phyloP scores from a whole-genome alignment of 1,140 invertebrate genomes.

The Tetramorium simillimum region DNA sequence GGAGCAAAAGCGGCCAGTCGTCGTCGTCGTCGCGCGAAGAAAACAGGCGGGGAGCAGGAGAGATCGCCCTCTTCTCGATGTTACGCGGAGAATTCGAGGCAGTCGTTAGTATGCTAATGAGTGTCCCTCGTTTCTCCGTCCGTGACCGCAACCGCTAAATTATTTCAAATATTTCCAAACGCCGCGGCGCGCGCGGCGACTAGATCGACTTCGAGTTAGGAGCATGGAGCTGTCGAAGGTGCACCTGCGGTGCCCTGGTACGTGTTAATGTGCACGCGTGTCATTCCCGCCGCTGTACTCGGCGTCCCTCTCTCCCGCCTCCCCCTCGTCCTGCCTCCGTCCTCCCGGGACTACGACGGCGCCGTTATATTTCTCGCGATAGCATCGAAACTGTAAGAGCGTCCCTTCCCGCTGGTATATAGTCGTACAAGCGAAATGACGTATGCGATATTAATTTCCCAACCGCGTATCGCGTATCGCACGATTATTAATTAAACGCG shows the following conservation, averaged over 20 bases:
- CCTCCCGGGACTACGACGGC: conserved; percentile 60
- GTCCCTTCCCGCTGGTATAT: conserved; percentile 36
- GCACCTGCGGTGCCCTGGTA: not conserved
- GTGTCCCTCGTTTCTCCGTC: conserved; percentile 68
- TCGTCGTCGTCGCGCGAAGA: not conserved
- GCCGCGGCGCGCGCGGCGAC: not conserved
- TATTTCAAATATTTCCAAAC: conserved; percentile 82
- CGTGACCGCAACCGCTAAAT: conserved; percentile 75
- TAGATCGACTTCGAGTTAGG: not conserved
- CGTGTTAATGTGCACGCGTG: not conserved
- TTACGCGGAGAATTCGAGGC: conserved; percentile 78
- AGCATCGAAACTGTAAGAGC: conserved; percentile 70
- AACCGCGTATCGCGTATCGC: conserved; percentile 56
- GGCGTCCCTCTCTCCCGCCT: not conserved
- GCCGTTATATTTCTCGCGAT: conserved; percentile 72
- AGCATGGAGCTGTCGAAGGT: not conserved
- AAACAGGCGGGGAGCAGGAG: not conserved
- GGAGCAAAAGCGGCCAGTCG: not conserved
- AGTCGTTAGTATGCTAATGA: conserved; percentile 85
- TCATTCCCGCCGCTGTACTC: conserved; percentile 63
- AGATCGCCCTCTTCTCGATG: conserved; percentile 71
- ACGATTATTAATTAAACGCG: conserved; percentile 66
- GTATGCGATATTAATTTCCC: conserved; percentile 65
- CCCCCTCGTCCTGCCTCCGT: not conserved
- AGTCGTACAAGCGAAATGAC: conserved; percentile 43